Evolutionary conservation across 2,113 vertebrate genomes (phyloP).

Genomic region (Megalops atlanticus): DNA sequence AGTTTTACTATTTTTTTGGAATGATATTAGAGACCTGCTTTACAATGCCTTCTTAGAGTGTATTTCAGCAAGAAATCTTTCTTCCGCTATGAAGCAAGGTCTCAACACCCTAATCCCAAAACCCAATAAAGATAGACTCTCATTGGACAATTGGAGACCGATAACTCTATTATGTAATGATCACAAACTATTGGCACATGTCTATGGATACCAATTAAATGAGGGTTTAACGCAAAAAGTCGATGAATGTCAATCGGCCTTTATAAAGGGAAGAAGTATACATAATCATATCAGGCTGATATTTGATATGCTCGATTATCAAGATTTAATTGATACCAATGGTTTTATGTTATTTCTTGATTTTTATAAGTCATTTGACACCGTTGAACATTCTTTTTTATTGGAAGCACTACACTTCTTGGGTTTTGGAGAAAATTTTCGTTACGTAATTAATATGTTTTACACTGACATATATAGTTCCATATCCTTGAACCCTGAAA

Average conservation of each 20-base stretch:
- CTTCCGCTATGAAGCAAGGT: slow-evolving; percentile 23
- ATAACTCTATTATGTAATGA: too few relatives aligned
- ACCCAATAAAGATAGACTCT: background rate
- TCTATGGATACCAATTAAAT: too few relatives aligned
- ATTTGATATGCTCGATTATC: slow-evolving; percentile 2
- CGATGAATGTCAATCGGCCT: slow-evolving; percentile 6
- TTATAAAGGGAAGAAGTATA: background rate
- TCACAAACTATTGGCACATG: too few relatives aligned
- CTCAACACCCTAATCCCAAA: slow-evolving; percentile 21
- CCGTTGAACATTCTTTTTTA: background rate
- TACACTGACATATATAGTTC: background rate
- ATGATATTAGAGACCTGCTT: background rate
- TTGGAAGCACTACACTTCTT: too few relatives aligned
- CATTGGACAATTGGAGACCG: too few relatives aligned
- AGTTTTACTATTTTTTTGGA: slow-evolving; percentile 10
- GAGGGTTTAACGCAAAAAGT: too few relatives aligned
- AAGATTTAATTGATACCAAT: background rate
- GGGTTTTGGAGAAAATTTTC: too few relatives aligned
- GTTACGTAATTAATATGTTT: too few relatives aligned
- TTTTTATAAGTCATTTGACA: background rate
- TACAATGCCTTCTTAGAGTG: slow-evolving; percentile 15
- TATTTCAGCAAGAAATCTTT: background rate
- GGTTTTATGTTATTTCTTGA: background rate
- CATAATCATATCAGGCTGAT: background rate
- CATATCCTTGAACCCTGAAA: slow-evolving; percentile 6